phyloP scores from a whole-genome alignment of 2,888 invertebrate genomes.

The Terebella lapidaria region DNA sequence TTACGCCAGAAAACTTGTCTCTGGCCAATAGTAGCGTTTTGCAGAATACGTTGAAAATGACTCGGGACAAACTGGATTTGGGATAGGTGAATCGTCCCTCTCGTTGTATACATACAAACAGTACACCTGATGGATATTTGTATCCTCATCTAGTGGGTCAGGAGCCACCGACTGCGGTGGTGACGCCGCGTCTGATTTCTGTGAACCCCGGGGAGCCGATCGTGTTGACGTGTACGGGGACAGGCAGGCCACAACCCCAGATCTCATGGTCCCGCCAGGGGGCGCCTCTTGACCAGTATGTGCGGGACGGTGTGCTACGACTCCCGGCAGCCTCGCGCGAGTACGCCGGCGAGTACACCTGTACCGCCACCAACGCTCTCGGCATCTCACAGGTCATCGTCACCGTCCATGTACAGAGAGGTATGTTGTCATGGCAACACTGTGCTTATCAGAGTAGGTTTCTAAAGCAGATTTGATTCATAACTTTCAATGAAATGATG shows the following conservation, averaged over 20 bases:
- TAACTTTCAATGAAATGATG: no score
- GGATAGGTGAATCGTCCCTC: no score
- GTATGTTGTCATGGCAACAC: no score
- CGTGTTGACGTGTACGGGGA: slow-evolving; percentile 71
- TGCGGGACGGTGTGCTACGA: slow-evolving; percentile 62
- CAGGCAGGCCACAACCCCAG: slow-evolving; percentile 69
- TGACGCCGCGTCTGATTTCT: slow-evolving; percentile 64
- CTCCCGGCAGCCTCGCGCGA: slow-evolving; percentile 66
- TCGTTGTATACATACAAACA: background rate
- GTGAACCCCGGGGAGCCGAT: slow-evolving; percentile 65
- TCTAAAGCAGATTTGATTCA: no score
- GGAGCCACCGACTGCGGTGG: slow-evolving; percentile 56
- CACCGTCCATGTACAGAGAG: slow-evolving; percentile 62
- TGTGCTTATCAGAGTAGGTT: no score
- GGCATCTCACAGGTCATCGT: slow-evolving; percentile 65
- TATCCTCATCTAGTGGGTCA: slow-evolving; percentile 18
- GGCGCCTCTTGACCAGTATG: background rate
- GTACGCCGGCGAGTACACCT: slow-evolving; percentile 80
- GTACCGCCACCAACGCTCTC: slow-evolving; percentile 69
- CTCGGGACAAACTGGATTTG: no score
- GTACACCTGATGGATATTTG: background rate
- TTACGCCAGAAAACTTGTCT: no score
- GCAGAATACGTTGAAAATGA: no score
- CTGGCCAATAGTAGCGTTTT: no score
- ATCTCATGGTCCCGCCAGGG: slow-evolving; percentile 68